Conservation (phyloP, 2,888 invertebrate genomes). For the Lepidocyrtinus sp. region DNA sequence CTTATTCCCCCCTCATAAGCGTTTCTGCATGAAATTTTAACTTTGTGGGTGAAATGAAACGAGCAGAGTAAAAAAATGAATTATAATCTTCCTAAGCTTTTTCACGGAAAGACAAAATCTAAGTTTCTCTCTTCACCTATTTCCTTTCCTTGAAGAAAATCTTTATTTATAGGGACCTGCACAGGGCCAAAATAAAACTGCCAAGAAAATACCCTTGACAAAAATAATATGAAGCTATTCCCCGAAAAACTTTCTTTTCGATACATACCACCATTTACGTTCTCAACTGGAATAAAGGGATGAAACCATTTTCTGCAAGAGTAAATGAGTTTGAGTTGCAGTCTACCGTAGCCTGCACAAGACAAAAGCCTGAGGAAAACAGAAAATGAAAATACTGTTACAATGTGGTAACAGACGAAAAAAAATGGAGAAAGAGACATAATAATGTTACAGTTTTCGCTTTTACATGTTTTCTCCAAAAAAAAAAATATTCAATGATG, state of each 20-base stretch:
- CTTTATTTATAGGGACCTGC: no score
- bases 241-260: neutral
- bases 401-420: neutral
- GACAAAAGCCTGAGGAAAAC: neutral
- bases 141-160: neutral
- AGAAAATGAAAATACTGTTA: neutral
- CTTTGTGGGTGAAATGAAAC: constrained; percentile 5
- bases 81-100: neutral
- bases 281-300: constrained; percentile 13
- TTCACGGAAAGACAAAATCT: neutral
- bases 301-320: constrained; percentile 25
- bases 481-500: constrained; percentile 6
- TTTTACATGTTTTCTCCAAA: constrained; percentile 1
- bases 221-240: no score
- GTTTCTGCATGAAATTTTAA: no score
- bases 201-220: no score
- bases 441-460: constrained; percentile 1
- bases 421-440: constrained; percentile 1
- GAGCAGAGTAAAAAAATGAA: neutral
- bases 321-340: constrained; percentile 31
- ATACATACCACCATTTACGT: neutral
- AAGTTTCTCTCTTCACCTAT: constrained; percentile 2
- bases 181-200: no score
- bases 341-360: neutral
- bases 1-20: no score